Conservation (phyloP, 2,797 vertebrate genomes). For the Astyanax mexicanus region DNA sequence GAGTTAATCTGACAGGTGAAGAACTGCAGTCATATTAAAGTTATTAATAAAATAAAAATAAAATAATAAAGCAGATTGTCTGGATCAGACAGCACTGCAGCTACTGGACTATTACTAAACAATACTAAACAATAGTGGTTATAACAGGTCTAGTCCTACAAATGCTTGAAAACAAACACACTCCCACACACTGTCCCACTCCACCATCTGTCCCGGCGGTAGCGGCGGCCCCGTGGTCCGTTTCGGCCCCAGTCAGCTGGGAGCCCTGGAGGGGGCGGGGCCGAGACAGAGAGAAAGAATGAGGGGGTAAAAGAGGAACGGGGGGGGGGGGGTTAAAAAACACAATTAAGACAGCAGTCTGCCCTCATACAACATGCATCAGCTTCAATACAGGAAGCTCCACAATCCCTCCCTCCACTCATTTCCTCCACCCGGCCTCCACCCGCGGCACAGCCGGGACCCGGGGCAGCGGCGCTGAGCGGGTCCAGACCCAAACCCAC, state of each 20-base stretch:
- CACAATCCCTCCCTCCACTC: constrained; percentile 13
- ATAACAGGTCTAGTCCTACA: too few relatives aligned
- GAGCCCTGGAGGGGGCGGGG: constrained; percentile 2
- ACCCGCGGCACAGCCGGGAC: background rate
- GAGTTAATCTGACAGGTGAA: too few relatives aligned
- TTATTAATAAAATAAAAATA: too few relatives aligned
- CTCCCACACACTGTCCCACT: constrained; percentile 12
- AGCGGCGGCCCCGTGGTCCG: constrained; percentile 26
- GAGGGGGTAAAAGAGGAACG: constrained; percentile 29
- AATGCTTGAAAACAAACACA: constrained; percentile 11
- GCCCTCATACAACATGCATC: constrained; percentile 57
- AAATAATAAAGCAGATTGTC: too few relatives aligned
- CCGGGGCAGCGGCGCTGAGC: background rate
- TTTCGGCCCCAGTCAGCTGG: constrained; percentile 43
- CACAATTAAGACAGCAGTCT: constrained; percentile 52
- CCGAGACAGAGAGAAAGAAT: background rate
- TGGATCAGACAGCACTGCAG: too few relatives aligned
- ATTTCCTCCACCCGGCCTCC: constrained; percentile 35
- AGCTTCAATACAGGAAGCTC: constrained; percentile 33
- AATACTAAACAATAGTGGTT: too few relatives aligned
- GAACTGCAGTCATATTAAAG: too few relatives aligned
- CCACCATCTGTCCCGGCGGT: constrained; percentile 50
- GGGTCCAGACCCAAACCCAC: constrained; percentile 7
- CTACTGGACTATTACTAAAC: too few relatives aligned
- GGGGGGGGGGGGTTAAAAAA: constrained; percentile 21